Evolutionary conservation across 2,888 invertebrate genomes (phyloP).

Genomic region (Tethea ocularis): DNA sequence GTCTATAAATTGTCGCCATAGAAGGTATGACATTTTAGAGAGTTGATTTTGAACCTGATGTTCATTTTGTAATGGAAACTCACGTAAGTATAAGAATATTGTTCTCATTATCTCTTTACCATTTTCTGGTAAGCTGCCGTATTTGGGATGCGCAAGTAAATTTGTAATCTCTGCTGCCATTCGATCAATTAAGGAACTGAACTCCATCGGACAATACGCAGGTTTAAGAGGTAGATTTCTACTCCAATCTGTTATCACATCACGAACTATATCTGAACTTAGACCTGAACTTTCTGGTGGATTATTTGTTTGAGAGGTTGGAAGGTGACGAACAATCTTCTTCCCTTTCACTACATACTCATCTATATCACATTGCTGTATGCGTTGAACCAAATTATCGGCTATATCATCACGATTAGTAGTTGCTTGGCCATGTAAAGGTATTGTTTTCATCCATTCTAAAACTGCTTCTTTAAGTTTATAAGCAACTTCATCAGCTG

Average conservation of each 20-base stretch:
- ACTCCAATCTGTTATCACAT: constrained; percentile 12
- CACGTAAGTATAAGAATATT: constrained; percentile 9
- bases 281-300: neutral
- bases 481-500: neutral
- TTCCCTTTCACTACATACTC: neutral
- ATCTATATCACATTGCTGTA: constrained; percentile 11
- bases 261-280: constrained; percentile 2
- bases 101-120: constrained; percentile 12
- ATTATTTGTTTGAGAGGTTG: neutral
- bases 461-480: constrained; percentile 19
- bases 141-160: constrained; percentile 2
- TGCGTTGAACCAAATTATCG: constrained; percentile 8
- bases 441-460: constrained; percentile 31
- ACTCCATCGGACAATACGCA: constrained; percentile 5
- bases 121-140: neutral
- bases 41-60: constrained; percentile 13
- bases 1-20: constrained; percentile 9
- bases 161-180: constrained; percentile 11
- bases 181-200: constrained; percentile 8
- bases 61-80: constrained; percentile 13
- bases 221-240: constrained; percentile 8
- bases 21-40: constrained; percentile 4
- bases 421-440: constrained; percentile 18
- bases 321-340: neutral
- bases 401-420: constrained; percentile 7